Evolutionary conservation across 2,797 vertebrate genomes (phyloP).

Genomic region (Mastacembelus armatus): DNA sequence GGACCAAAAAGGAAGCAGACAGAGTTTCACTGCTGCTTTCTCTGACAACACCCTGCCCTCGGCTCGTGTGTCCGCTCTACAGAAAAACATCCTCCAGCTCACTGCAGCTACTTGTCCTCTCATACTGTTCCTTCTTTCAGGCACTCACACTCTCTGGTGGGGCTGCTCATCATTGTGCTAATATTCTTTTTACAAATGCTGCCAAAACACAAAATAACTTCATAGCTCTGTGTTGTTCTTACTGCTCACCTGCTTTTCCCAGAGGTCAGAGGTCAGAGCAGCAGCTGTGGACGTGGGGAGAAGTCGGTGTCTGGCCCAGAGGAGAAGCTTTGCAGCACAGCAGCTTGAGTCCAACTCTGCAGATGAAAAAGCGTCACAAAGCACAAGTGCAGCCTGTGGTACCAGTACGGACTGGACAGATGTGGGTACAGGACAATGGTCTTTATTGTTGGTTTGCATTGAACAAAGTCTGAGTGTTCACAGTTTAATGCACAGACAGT

Average conservation of each 20-base stretch:
- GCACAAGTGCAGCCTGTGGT: not conserved
- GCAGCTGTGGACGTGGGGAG: too few species aligned
- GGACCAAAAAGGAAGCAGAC: constrained; percentile 32
- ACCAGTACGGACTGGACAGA: too few species aligned
- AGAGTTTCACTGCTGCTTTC: constrained; percentile 40
- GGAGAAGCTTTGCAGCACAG: too few species aligned
- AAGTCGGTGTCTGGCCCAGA: too few species aligned
- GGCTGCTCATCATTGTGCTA: too few species aligned
- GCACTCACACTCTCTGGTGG: not conserved
- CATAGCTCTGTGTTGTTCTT: too few species aligned
- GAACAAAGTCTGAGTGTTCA: too few species aligned
- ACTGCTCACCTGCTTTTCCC: not conserved
- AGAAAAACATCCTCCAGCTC: constrained; percentile 39
- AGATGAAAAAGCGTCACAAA: not conserved
- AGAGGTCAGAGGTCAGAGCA: not conserved
- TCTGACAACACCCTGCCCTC: constrained; percentile 24
- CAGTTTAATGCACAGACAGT: too few species aligned
- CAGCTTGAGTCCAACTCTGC: not conserved
- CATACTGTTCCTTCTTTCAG: not conserved
- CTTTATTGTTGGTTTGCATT: too few species aligned
- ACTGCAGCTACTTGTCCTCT: not conserved
- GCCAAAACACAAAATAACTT: too few species aligned
- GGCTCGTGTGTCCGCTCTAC: constrained; percentile 3
- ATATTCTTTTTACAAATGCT: too few species aligned
- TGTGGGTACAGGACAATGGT: too few species aligned